These are phyloP conservation scores for Amblyraja radiata DNA, from an alignment of 2,797 vertebrate species.

Conservation along the genomic window DNA sequence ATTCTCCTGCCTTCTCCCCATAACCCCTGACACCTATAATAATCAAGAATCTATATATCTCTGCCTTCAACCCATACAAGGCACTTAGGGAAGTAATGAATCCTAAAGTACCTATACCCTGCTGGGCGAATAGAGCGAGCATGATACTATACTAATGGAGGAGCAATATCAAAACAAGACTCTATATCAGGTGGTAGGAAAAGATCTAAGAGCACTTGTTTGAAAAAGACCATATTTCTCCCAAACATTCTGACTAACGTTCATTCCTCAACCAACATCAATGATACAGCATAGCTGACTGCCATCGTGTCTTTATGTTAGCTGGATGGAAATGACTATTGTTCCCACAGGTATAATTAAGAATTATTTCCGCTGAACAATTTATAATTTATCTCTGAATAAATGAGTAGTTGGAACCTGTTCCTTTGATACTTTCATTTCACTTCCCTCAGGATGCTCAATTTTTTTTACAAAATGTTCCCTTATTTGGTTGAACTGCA, in stretches of 20 bases:
- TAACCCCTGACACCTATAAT: too few relatives aligned
- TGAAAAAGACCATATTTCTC: background rate
- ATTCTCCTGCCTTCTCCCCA: too few relatives aligned
- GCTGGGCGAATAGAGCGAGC: background rate
- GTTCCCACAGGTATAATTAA: background rate
- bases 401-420: background rate
- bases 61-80: background rate
- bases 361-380: background rate
- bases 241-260: background rate
- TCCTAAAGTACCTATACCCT: background rate
- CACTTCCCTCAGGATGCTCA: background rate
- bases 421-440: background rate
- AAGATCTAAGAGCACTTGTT: background rate
- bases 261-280: too few relatives aligned
- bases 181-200: background rate
- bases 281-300: too few relatives aligned
- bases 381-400: background rate
- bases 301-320: background rate
- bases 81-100: background rate
- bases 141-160: background rate
- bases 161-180: background rate
- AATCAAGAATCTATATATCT: too few relatives aligned
- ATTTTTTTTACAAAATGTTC: background rate
- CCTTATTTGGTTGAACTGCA: background rate
- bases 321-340: background rate